Percentiles rank a stretch among this genome's conserved stretches.
Conservation (phyloP, 2,797 vertebrate species). For the Coregonus ussuriensis region DNA sequence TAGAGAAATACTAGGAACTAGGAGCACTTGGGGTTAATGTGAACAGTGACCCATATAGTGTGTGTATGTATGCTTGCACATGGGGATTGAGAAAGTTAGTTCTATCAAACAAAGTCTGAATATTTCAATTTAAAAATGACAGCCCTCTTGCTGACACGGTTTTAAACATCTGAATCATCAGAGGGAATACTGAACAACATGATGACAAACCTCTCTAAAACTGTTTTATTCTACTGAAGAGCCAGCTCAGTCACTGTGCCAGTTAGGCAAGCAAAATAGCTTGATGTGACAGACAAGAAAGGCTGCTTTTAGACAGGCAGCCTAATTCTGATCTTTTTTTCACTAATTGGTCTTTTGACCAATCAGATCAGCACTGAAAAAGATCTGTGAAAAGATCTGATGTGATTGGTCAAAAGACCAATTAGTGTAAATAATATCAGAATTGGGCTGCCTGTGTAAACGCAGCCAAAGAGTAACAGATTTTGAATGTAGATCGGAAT, state of each 20-base stretch:
- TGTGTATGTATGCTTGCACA: constrained; percentile 23
- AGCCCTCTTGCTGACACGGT: constrained; percentile 42
- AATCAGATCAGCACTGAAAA: no score
- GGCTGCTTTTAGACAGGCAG: no score
- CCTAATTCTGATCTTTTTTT: no score
- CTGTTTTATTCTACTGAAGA: not conserved
- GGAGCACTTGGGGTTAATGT: constrained; percentile 2
- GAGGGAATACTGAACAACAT: not conserved
- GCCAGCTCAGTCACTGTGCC: not conserved
- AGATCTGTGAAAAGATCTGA: no score
- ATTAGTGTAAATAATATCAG: no score
- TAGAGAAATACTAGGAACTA: constrained; percentile 44
- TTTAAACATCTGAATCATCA: constrained; percentile 53
- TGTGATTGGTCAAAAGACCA: no score
- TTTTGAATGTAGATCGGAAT: no score
- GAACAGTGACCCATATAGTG: constrained; percentile 49
- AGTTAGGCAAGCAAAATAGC: not conserved
- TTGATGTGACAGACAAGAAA: not conserved
- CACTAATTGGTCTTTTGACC: no score
- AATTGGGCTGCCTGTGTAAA: no score
- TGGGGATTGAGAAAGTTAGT: not conserved
- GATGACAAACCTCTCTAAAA: not conserved
- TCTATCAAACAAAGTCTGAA: constrained; percentile 20
- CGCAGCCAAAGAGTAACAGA: no score
- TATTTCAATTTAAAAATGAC: not conserved